Percentiles rank a stretch among this genome's conserved stretches.
phyloP scores from a whole-genome alignment of 2,797 vertebrate species.

The Mionectes olivaceus region DNA sequence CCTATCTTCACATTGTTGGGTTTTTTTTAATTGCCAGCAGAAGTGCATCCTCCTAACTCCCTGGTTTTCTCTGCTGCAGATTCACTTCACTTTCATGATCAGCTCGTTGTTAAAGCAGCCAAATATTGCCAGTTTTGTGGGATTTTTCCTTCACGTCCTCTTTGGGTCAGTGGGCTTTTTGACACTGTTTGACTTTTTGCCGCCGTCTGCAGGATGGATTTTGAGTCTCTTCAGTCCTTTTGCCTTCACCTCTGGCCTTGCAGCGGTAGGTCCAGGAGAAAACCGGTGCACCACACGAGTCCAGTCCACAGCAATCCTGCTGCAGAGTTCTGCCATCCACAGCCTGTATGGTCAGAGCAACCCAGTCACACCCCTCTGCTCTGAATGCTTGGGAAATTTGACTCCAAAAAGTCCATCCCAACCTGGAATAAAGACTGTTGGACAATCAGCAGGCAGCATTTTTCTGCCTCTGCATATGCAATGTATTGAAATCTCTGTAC shows the following conservation, averaged over 20 bases:
- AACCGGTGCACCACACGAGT: neutral
- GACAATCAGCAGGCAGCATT: neutral
- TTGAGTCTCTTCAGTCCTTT: conserved; percentile 87
- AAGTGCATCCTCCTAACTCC: neutral
- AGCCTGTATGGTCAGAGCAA: fast-evolving
- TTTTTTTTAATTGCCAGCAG: neutral
- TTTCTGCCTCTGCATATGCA: neutral
- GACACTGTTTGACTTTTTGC: conserved; percentile 80
- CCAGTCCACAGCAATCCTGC: neutral
- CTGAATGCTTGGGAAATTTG: neutral
- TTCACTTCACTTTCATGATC: conserved; percentile 90
- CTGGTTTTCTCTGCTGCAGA: conserved; percentile 70
- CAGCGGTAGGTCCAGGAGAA: conserved; percentile 75
- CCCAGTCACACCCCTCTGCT: neutral
- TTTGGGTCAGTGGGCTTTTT: conserved; percentile 83
- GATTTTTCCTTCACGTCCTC: conserved; percentile 83
- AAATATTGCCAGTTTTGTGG: conserved; percentile 84
- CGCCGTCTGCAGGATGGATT: conserved; percentile 81
- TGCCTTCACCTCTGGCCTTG: conserved; percentile 85
- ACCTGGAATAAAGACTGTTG: fast-evolving
- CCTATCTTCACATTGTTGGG: neutral
- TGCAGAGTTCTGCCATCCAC: neutral
- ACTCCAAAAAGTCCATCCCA: fast-evolving
- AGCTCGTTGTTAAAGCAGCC: conserved; percentile 87
- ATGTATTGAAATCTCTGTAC: fast-evolving